Base-by-base conservation (phyloP, 2,113 vertebrate genomes). In the Pelecanoides urinatrix region DNA sequence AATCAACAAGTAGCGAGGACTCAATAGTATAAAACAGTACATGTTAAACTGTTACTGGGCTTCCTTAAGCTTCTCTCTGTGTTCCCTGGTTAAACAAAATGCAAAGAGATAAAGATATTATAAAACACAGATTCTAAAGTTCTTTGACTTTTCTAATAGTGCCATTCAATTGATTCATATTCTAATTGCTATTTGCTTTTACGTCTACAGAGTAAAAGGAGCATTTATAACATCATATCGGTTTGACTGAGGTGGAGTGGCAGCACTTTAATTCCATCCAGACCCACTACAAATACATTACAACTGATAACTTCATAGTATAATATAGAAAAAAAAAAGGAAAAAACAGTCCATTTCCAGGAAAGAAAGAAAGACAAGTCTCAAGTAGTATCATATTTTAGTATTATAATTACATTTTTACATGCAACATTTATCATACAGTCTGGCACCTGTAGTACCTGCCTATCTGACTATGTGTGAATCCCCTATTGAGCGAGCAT, bases 201-300 rank as follows among this genome's bases (percentile, higher is more conserved):
- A n/a, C 11, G 77, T 66, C 34, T 53, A 22, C 16, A 36, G 85
- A 72, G 13, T 32, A 44, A 29, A 74, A 72, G 3, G 9, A 52
- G 32, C 1, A 1, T 81, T 50, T 83, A 15, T n/a, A 42, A 74
- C 0, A 0, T 30, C 52, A 10, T 63, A 77, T n/a, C 3, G 1
- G 7, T 75, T 84, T 94, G 68, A 80, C 42, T 50, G 20, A 87
- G 14, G 32, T 50, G 9, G 16, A 75, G 26, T 79, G 13, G 22
- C 45, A 89, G 13, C 13, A 29, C 9, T 72, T 80, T 7, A 73
- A n/a, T 4, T 56, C 11, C 23, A 15, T 67, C 71, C 32, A 71
- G 47, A 74, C 2, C 3, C 30, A 12, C 10, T 63, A 52, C 20
- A 75, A 77, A 61, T 27, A 50, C 10, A 49, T 68, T 44, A 40